Evolutionary conservation across 1,140 invertebrate species (phyloP).

Genomic region (Meloidogyne hapla): DNA sequence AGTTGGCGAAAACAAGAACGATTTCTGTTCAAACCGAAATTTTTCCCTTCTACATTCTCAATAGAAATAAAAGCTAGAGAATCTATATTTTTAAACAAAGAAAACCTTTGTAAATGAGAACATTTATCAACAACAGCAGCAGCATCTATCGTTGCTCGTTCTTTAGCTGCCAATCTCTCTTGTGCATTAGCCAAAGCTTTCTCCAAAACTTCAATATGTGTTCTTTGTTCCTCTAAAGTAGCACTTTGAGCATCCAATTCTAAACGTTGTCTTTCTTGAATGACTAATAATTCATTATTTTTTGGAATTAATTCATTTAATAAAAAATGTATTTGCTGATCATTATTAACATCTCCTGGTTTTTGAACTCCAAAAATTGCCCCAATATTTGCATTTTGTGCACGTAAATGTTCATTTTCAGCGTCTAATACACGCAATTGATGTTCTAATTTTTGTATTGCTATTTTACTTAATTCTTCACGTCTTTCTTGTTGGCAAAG

Average conservation of each 20-base stretch:
- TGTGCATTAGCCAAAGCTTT: constrained; percentile 87
- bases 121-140: constrained; percentile 46
- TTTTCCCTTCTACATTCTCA: neutral
- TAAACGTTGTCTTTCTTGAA: constrained; percentile 83
- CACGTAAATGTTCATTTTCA: constrained; percentile 51
- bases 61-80: neutral
- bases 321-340: constrained; percentile 40
- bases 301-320: constrained; percentile 39
- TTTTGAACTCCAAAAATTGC: constrained; percentile 15
- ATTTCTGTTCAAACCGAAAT: too few relatives aligned
- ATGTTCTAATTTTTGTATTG: constrained; percentile 77
- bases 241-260: constrained; percentile 82
- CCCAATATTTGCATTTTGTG: constrained; percentile 54
- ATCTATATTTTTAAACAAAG: neutral
- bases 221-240: constrained; percentile 83
- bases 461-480: constrained; percentile 79
- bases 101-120: constrained; percentile 39
- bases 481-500: constrained; percentile 71
- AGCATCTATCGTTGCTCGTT: constrained; percentile 65
- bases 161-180: constrained; percentile 79
- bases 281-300: constrained; percentile 79
- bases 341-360: neutral
- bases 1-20: neutral
- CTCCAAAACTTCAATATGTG: constrained; percentile 87
- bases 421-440: constrained; percentile 75